phyloP scores from a whole-genome alignment of 2,113 vertebrate species.

The Cavia aperea region DNA sequence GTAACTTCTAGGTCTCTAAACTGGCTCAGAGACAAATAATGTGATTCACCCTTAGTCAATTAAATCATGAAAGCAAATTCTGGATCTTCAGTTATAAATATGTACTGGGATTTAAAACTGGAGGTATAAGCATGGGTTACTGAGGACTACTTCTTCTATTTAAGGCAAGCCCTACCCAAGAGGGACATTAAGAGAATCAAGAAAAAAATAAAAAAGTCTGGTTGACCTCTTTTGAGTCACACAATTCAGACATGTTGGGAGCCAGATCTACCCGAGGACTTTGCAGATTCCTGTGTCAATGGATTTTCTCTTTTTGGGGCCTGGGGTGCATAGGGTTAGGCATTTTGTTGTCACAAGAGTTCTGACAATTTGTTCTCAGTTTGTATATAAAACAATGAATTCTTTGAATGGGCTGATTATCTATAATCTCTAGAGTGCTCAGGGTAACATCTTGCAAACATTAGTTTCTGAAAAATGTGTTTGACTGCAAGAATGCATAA shows the following conservation, averaged over 20 bases:
- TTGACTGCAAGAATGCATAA: background rate
- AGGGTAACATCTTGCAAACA: conserved; percentile 39
- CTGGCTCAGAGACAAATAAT: background rate
- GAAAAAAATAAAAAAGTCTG: background rate
- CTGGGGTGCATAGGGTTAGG: background rate
- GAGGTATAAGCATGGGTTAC: background rate
- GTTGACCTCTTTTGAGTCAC: background rate
- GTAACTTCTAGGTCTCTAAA: background rate
- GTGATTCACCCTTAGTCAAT: background rate
- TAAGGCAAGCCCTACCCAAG: background rate
- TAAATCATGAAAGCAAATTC: background rate
- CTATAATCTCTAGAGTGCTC: background rate
- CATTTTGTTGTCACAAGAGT: background rate
- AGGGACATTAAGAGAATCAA: background rate
- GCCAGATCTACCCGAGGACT: background rate
- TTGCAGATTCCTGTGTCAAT: background rate
- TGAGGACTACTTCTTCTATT: background rate
- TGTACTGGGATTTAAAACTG: background rate
- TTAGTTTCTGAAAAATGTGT: background rate
- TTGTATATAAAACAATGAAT: background rate
- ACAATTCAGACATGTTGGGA: background rate
- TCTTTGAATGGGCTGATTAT: background rate
- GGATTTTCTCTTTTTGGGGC: background rate
- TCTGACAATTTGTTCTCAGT: background rate
- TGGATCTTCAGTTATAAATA: background rate